These are phyloP conservation scores for Pseudopipra pipra DNA, from an alignment of 2,113 vertebrate genomes.

Conservation along the genomic window DNA sequence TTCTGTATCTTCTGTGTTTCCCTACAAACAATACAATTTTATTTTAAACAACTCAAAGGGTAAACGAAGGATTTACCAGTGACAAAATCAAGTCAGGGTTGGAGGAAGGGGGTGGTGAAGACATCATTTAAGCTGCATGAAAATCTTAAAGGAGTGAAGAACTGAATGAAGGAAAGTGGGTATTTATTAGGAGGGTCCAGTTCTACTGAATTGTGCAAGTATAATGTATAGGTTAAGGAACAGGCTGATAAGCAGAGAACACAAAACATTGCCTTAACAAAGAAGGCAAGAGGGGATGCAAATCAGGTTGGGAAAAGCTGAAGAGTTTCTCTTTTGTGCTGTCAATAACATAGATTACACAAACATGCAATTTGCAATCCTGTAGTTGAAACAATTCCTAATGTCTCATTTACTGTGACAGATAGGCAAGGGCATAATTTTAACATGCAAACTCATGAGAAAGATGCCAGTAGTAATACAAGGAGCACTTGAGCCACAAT, in stretches of 20 bases:
- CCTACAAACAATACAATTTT: neutral
- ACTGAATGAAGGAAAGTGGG: neutral
- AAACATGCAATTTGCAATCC: neutral
- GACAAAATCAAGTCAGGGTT: neutral
- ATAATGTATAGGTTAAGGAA: neutral
- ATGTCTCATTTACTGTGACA: neutral
- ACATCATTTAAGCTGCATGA: neutral
- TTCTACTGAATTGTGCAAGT: neutral
- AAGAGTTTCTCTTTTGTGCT: neutral
- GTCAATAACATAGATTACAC: neutral
- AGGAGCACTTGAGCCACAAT: conserved; percentile 32
- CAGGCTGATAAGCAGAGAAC: neutral
- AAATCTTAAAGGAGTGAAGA: neutral
- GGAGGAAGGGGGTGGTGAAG: neutral
- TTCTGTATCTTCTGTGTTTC: neutral
- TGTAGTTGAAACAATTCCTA: neutral
- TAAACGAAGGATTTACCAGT: neutral
- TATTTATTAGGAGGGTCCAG: neutral
- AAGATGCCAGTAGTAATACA: conserved; percentile 8
- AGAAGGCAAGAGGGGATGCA: neutral
- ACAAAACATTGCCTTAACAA: neutral
- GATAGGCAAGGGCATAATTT: conserved; percentile 1
- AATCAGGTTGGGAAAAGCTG: neutral
- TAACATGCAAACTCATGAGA: neutral
- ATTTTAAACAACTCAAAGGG: neutral